These are phyloP conservation scores for Ptychodera flava DNA, from an alignment of 35 echinoderm and acorn worm species.

Conservation along the genomic window DNA sequence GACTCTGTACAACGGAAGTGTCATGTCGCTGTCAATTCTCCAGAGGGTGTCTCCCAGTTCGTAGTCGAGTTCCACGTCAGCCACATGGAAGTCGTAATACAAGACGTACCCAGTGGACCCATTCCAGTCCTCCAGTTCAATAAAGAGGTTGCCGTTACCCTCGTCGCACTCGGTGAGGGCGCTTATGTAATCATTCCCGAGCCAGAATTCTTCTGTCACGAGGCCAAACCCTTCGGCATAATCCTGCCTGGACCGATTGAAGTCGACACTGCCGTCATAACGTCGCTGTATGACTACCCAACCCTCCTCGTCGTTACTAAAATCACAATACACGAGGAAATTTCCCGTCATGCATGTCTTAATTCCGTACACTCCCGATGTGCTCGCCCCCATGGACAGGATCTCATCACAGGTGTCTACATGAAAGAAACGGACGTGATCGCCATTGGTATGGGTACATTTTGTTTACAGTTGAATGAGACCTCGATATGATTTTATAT, in stretches of 20 bases:
- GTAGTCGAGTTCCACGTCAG: neutral
- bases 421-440: neutral
- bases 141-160: neutral
- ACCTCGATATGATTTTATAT: neutral
- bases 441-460: too few species aligned
- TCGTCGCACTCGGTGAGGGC: neutral
- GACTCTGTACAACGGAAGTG: neutral
- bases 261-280: slow-evolving; percentile 4
- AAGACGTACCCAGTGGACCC: neutral
- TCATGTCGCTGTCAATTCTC: neutral
- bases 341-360: neutral
- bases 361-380: neutral
- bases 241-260: slow-evolving; percentile 5
- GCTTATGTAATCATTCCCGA: neutral
- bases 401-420: neutral
- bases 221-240: neutral
- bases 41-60: neutral
- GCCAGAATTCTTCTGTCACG: neutral
- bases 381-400: neutral
- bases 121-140: neutral
- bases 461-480: neutral
- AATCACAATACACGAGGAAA: slow-evolving; percentile 49
- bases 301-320: slow-evolving; percentile 39
- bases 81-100: neutral
- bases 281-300: slow-evolving; percentile 41